Percentiles rank a stretch among this genome's conserved stretches.
Evolutionary conservation across 2,797 vertebrate species (phyloP).

Genomic region (Sebastes trivittatus): DNA sequence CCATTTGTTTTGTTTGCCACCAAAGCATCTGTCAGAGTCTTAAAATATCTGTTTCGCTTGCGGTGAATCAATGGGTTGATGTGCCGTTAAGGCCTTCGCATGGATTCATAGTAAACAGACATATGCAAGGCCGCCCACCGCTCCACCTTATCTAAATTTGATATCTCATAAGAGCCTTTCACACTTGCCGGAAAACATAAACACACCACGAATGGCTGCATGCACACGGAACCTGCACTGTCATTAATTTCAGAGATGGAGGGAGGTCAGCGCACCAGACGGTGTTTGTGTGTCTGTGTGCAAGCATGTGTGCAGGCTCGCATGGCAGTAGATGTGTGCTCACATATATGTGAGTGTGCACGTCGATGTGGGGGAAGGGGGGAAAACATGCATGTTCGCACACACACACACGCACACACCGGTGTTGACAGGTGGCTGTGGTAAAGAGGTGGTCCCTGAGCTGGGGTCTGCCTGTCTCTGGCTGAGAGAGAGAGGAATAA

Average conservation of each 20-base stretch:
- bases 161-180: constrained; percentile 71
- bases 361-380: constrained; percentile 19
- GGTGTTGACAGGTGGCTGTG: constrained; percentile 82
- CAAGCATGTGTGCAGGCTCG: constrained; percentile 50
- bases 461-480: constrained; percentile 80
- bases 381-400: constrained; percentile 25
- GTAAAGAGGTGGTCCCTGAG: constrained; percentile 84
- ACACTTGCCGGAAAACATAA: constrained; percentile 67
- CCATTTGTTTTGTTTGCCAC: background rate
- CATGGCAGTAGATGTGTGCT: constrained; percentile 37
- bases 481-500: constrained; percentile 80
- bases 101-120: constrained; percentile 66
- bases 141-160: constrained; percentile 69
- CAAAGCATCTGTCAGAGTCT: background rate
- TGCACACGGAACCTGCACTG: constrained; percentile 68
- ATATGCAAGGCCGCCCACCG: constrained; percentile 66
- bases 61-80: constrained; percentile 18
- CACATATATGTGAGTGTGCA: constrained; percentile 45
- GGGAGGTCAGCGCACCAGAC: constrained; percentile 71
- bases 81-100: constrained; percentile 26
- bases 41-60: background rate
- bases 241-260: constrained; percentile 73
- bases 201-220: constrained; percentile 48
- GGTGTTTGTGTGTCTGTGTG: constrained; percentile 58
- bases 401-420: constrained; percentile 14